Evolutionary conservation across 1,140 invertebrate genomes (phyloP).

Genomic region (Drosophila nebulosa): DNA sequence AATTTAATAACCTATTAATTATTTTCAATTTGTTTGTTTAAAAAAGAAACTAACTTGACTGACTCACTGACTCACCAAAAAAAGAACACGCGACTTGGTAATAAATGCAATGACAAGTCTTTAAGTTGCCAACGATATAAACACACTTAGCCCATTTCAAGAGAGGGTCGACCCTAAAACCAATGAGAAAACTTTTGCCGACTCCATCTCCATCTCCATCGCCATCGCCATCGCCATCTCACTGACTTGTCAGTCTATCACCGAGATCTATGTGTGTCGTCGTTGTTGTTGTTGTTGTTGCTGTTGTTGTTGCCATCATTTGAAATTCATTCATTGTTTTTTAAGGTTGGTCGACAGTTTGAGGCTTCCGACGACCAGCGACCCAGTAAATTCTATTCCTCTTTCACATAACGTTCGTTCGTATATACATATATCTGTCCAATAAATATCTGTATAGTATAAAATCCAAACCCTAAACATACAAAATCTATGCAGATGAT

Average conservation of each 20-base stretch:
- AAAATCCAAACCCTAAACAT: background rate
- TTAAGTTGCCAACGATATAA: slow-evolving; percentile 1
- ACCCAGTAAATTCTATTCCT: slow-evolving; percentile 54
- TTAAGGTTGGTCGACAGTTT: slow-evolving; percentile 3
- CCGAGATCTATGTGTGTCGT: slow-evolving; percentile 17
- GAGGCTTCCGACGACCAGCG: slow-evolving; percentile 13
- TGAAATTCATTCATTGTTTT: slow-evolving; percentile 57
- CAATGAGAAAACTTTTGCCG: background rate
- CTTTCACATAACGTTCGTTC: slow-evolving; percentile 28
- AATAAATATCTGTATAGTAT: slow-evolving; percentile 23
- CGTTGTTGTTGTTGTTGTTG: background rate
- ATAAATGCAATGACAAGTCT: slow-evolving; percentile 71
- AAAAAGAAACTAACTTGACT: too few species aligned
- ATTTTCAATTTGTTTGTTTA: background rate
- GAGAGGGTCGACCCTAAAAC: background rate
- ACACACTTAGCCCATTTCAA: background rate
- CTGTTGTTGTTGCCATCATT: slow-evolving; percentile 9
- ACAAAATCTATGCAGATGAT: background rate
- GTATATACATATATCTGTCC: slow-evolving; percentile 27
- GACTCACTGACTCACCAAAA: background rate
- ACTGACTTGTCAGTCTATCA: background rate
- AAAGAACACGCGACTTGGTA: slow-evolving; percentile 68
- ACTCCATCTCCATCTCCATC: slow-evolving; percentile 14
- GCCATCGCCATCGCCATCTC: too few species aligned
- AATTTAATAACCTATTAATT: background rate